Base-by-base conservation (phyloP, 2,113 vertebrate genomes). In the Scolopax mira region DNA sequence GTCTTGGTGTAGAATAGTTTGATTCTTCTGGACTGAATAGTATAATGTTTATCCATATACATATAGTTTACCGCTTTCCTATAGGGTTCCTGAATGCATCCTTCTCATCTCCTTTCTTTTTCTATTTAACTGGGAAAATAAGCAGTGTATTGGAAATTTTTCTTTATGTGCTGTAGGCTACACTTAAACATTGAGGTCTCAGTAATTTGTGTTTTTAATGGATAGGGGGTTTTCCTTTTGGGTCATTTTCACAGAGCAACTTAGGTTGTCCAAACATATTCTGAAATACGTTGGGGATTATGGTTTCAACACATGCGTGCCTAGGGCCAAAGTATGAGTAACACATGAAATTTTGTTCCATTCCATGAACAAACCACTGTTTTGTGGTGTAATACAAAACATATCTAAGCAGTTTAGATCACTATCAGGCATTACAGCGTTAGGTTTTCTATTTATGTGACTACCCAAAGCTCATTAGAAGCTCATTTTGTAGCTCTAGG, bases 301-400 rank as follows among this genome's bases (percentile, higher is more conserved):
- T 94, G 93, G 97, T 98, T 98, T 98, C 97, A 97, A 97, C 97
- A 97, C 97, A 98, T 98, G 96, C 74, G 37, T 97, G 97, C 98
- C 98, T 98, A 97, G 96, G 97, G 98, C 98, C 97, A 98, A 98
- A 98, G 94, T 97, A 97, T 98, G 97, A 98, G 97, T 98, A 98
- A 98, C 97, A 97, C 96, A 98, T 96, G 96, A 98, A 98, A 96
- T 98, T 98, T 98, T 98, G 96, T 98, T 98, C 97, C 97, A 98
- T 98, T 98, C 96, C 91, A 81, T 98, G 97, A 98, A 98, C 97
- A 97, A 98, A 97, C 97, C 98, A 97, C 97, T 98, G 97, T 98
- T 98, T 97, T 98, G 97, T 97, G 97, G 97, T 95, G 91, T 98
- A 98, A 98, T 97, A 96, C 92, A 98, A 97, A 98, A 97, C 96